Evolutionary conservation across 2,797 vertebrate genomes (phyloP).

Genomic region (Propithecus perrieri): DNA sequence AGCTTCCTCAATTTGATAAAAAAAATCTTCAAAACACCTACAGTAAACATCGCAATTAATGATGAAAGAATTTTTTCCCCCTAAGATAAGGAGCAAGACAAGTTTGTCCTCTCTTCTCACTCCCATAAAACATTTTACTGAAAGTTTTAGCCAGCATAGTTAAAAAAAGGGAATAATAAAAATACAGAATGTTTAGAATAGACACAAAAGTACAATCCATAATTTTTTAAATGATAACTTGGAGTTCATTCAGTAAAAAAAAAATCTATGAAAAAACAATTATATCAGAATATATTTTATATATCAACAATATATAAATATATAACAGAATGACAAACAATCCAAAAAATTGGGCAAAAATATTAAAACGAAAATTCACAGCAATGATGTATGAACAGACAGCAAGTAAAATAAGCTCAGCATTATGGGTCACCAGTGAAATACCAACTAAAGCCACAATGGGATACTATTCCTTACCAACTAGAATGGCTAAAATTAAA

Average conservation of each 20-base stretch:
- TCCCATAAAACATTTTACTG: background rate
- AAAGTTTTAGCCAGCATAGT: background rate
- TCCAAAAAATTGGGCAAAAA: background rate
- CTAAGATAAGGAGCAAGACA: background rate
- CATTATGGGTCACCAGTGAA: background rate
- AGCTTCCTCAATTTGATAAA: background rate
- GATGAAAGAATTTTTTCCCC: background rate
- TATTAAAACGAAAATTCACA: background rate
- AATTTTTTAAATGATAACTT: background rate
- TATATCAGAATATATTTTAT: background rate
- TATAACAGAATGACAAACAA: background rate
- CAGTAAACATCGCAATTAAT: background rate
- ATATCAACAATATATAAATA: background rate
- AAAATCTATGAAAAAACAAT: background rate
- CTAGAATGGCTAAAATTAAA: background rate
- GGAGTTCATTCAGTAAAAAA: background rate
- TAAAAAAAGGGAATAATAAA: background rate
- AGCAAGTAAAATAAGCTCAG: background rate
- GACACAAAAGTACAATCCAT: background rate
- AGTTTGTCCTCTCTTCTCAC: rapidly evolving
- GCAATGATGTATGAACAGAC: background rate
- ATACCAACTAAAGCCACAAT: background rate
- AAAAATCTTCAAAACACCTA: background rate
- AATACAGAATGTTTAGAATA: background rate
- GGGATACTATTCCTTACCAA: background rate